Conservation (phyloP, 2,113 vertebrate species). For the Entomyzon cyanotis region DNA sequence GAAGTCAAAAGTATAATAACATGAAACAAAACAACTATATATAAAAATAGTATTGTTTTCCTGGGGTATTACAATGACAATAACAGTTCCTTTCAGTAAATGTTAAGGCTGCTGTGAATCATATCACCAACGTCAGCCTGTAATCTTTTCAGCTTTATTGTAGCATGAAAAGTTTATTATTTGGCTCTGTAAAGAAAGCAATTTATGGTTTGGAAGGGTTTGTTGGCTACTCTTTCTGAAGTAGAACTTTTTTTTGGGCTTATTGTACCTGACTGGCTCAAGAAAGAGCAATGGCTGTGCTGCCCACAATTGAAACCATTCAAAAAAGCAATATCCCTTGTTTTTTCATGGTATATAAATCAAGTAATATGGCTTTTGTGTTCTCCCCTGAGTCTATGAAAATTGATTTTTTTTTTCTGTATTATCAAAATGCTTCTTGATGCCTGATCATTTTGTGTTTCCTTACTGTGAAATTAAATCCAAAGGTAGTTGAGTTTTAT, state of each 20-base stretch:
- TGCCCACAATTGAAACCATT: background rate
- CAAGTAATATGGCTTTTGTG: background rate
- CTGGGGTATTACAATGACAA: background rate
- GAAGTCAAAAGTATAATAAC: background rate
- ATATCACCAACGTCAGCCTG: background rate
- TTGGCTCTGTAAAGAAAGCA: background rate
- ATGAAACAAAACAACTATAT: background rate
- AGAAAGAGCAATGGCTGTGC: background rate
- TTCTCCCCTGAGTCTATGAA: background rate
- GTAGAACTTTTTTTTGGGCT: background rate
- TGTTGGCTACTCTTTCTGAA: background rate
- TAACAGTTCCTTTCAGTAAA: background rate
- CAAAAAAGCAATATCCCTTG: background rate
- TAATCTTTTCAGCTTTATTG: background rate
- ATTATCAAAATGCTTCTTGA: background rate
- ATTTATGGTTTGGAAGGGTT: background rate
- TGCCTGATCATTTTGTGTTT: constrained; percentile 17
- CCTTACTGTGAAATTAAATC: constrained; percentile 6
- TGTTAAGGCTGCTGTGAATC: background rate
- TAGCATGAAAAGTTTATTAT: background rate
- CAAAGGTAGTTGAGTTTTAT: constrained; percentile 20
- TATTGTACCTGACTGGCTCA: background rate
- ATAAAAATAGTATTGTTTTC: background rate
- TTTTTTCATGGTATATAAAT: background rate
- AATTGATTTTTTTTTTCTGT: constrained; percentile 28